These are phyloP conservation scores for Argynnis bischoffii DNA, from an alignment of 2,888 invertebrate genomes.

Conservation along the genomic window DNA sequence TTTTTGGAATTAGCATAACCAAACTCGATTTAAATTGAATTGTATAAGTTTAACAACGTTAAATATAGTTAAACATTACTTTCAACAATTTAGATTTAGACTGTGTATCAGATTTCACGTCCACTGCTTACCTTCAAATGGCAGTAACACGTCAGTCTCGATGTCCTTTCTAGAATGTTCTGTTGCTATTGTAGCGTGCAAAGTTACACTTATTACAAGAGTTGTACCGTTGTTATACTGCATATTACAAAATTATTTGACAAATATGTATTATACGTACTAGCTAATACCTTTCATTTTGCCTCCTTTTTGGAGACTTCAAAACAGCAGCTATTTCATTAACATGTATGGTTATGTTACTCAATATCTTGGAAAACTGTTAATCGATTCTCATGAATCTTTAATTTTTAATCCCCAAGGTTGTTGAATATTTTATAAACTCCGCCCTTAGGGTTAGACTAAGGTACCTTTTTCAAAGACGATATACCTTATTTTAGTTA, in stretches of 20 bases:
- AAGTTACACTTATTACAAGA: constrained; percentile 21
- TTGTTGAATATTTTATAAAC: too few relatives aligned
- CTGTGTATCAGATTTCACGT: constrained; percentile 27
- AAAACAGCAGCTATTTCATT: not conserved
- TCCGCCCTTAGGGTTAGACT: too few relatives aligned
- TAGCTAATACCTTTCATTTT: constrained; percentile 1
- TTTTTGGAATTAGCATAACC: too few relatives aligned
- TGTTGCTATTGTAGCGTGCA: constrained; percentile 17
- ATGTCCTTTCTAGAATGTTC: constrained; percentile 29
- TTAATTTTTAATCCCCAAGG: too few relatives aligned
- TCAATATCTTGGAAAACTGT: too few relatives aligned
- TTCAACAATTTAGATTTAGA: constrained; percentile 13
- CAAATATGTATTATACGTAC: constrained; percentile 4
- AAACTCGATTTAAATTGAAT: too few relatives aligned
- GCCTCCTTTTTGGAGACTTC: not conserved
- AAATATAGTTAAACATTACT: not conserved
- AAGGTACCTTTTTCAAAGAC: too few relatives aligned
- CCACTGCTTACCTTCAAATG: constrained; percentile 30
- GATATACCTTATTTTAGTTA: too few relatives aligned
- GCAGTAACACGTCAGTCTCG: constrained; percentile 29
- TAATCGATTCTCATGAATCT: too few relatives aligned
- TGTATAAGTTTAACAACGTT: not conserved
- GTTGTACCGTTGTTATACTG: not conserved
- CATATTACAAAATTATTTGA: constrained; percentile 7
- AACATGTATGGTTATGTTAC: not conserved